A percentile compares a stretch with the other conserved stretches of the same genome.
Evolutionary conservation across 2,797 vertebrate genomes (phyloP).

Genomic region (Phaenicophaeus curvirostris): DNA sequence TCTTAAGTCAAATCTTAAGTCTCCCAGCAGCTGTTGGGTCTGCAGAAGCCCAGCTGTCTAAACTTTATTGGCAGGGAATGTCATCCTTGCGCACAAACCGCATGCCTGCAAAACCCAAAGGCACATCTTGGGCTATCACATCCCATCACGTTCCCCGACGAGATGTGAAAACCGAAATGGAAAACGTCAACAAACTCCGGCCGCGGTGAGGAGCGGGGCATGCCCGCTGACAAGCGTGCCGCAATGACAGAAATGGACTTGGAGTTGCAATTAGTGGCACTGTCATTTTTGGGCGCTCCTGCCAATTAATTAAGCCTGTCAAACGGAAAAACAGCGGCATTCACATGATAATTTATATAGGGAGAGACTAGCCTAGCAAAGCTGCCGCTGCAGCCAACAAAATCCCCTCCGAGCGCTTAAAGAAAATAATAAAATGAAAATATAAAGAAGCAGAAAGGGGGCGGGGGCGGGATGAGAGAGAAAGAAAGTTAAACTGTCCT

Average conservation of each 20-base stretch:
- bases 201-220: slow-evolving; percentile 64
- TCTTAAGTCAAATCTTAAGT: neutral
- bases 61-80: slow-evolving; percentile 73
- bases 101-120: slow-evolving; percentile 27
- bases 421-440: neutral
- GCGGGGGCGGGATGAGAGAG: neutral
- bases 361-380: slow-evolving; percentile 77
- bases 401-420: slow-evolving; percentile 59
- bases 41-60: slow-evolving; percentile 47
- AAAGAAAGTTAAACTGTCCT: slow-evolving; percentile 82
- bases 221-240: slow-evolving; percentile 69
- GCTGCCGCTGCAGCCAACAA: slow-evolving; percentile 46
- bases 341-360: slow-evolving; percentile 92
- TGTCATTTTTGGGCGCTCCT: slow-evolving; percentile 87
- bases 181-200: slow-evolving; percentile 62
- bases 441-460: neutral
- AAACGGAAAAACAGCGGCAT: slow-evolving; percentile 78
- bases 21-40: slow-evolving; percentile 66
- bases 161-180: slow-evolving; percentile 73
- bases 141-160: slow-evolving; percentile 70
- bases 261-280: slow-evolving; percentile 88
- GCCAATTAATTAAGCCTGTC: slow-evolving; percentile 89
- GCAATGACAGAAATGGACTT: slow-evolving; percentile 81
- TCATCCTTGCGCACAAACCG: slow-evolving; percentile 30
- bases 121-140: slow-evolving; percentile 52